Conservation (phyloP, 2,113 vertebrate genomes). For the Montifringilla adamsi region DNA sequence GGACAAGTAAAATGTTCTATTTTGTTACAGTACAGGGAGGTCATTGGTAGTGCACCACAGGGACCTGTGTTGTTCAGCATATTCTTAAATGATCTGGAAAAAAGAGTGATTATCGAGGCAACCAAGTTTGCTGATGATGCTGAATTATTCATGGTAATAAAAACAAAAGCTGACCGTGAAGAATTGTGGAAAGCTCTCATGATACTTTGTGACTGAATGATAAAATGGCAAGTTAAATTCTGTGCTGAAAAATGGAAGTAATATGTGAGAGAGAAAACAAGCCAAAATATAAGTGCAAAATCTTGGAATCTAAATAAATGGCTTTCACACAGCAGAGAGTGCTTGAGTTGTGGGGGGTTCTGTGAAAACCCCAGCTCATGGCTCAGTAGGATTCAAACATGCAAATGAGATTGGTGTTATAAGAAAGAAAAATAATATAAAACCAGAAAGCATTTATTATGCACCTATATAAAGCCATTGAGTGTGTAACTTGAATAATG, state of each 20-base stretch:
- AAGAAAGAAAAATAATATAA: not conserved
- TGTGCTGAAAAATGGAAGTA: conserved; percentile 33
- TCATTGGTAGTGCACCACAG: not conserved
- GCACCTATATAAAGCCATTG: not conserved
- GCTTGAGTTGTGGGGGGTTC: not conserved
- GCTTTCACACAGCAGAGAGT: not conserved
- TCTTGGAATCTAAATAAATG: not conserved
- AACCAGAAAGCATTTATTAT: not conserved
- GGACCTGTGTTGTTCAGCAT: conserved; percentile 41
- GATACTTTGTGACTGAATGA: conserved; percentile 41
- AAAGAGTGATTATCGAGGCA: conserved; percentile 27
- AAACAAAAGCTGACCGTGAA: conserved; percentile 53
- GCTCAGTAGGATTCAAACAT: not conserved
- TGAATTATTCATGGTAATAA: conserved; percentile 65
- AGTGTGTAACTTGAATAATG: not conserved
- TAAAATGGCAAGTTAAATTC: conserved; percentile 38
- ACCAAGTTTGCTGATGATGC: conserved; percentile 52
- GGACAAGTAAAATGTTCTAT: not conserved
- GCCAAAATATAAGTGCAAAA: not conserved
- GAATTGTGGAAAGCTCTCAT: conserved; percentile 46
- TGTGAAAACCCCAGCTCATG: not conserved
- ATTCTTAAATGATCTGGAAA: conserved; percentile 57
- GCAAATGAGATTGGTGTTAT: not conserved
- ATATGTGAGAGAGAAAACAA: not conserved
- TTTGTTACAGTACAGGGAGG: not conserved